phyloP scores from a whole-genome alignment of 2,797 vertebrate genomes.

The Momotus momota region DNA sequence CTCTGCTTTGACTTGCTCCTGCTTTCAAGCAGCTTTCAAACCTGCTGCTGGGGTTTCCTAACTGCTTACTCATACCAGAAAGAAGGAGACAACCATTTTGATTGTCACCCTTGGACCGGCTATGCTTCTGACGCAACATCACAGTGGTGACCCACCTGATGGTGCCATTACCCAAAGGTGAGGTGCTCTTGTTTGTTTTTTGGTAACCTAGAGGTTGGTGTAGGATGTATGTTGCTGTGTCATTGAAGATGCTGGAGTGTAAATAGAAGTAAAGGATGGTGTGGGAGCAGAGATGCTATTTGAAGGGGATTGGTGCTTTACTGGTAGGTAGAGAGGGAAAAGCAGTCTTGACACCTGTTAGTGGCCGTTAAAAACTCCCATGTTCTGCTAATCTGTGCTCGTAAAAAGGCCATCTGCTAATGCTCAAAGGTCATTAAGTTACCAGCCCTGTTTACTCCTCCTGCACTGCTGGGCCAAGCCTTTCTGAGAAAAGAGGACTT shows the following conservation, averaged over 20 bases:
- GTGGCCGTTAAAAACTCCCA: constrained; percentile 73
- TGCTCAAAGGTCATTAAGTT: constrained; percentile 83
- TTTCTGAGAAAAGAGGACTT: constrained; percentile 67
- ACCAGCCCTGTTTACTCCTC: constrained; percentile 76
- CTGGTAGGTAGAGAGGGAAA: constrained; percentile 35
- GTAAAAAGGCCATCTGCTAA: constrained; percentile 84
- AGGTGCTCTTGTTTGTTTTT: neutral
- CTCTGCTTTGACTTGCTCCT: neutral
- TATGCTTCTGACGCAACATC: rapidly evolving
- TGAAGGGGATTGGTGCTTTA: neutral
- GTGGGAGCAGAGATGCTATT: neutral
- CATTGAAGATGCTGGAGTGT: neutral
- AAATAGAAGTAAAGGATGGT: neutral
- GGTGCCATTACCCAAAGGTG: neutral
- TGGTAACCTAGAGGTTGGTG: neutral
- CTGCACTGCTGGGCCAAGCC: constrained; percentile 42
- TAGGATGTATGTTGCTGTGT: neutral
- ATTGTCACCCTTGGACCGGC: neutral
- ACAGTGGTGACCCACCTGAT: no score
- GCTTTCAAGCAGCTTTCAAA: constrained; percentile 6
- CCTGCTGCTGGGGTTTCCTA: neutral
- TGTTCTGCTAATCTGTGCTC: constrained; percentile 80
- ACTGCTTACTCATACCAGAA: neutral
- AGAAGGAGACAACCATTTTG: neutral
- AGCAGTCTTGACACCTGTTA: constrained; percentile 78